Evolutionary conservation across 2,797 vertebrate genomes (phyloP).

Genomic region (Melanotaenia boesemani): DNA sequence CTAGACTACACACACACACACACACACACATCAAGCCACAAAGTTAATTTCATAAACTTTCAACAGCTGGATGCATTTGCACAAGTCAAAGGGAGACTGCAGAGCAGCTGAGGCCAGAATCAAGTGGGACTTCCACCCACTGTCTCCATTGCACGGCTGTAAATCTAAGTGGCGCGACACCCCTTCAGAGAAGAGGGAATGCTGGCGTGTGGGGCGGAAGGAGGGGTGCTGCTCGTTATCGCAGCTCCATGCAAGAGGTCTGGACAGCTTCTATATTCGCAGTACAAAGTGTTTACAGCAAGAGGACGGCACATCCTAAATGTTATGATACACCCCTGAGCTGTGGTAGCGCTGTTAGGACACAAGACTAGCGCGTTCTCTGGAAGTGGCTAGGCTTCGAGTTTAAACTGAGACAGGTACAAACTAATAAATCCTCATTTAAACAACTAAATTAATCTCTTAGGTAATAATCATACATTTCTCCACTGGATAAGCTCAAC

Average conservation of each 20-base stretch:
- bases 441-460: neutral
- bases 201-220: constrained; percentile 38
- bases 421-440: neutral
- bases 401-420: constrained; percentile 1
- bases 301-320: constrained; percentile 69
- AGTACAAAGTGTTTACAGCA: constrained; percentile 78
- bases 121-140: constrained; percentile 48
- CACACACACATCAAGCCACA: constrained; percentile 6
- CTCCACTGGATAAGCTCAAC: neutral
- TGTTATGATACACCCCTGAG: constrained; percentile 72
- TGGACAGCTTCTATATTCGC: constrained; percentile 71
- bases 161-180: constrained; percentile 47
- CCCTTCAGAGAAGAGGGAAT: constrained; percentile 22
- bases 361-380: constrained; percentile 49
- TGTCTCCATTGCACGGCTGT: constrained; percentile 11
- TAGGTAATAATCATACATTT: neutral
- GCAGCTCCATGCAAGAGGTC: constrained; percentile 65
- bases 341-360: constrained; percentile 73
- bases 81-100: neutral
- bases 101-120: constrained; percentile 15
- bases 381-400: constrained; percentile 8
- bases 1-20: neutral
- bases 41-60: constrained; percentile 17
- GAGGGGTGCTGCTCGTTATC: constrained; percentile 55
- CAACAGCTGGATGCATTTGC: neutral